A percentile compares a stretch with the other conserved stretches of the same genome.
Conservation (phyloP, 2,888 invertebrate species). For the Himalopsyche anomala region DNA sequence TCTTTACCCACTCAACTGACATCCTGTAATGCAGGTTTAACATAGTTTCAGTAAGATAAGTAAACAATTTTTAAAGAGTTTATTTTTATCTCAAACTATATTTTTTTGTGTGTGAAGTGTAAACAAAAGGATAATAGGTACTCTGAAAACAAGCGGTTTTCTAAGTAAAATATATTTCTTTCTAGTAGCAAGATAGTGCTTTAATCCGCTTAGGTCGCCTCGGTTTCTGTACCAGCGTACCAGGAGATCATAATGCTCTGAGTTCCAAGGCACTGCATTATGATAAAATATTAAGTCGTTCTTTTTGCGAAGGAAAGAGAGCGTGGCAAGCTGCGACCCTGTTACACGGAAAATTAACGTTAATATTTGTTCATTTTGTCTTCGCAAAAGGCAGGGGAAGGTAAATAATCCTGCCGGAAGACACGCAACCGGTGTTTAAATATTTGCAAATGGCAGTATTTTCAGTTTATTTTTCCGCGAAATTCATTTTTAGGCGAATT, state of each 20-base stretch:
- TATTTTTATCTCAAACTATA: background rate
- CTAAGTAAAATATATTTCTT: conserved; percentile 2
- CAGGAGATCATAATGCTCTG: background rate
- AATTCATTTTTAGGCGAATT: background rate
- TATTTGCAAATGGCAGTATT: conserved; percentile 5
- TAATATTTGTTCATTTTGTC: conserved; percentile 40
- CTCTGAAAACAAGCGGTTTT: background rate
- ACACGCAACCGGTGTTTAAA: conserved; percentile 39
- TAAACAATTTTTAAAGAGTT: background rate
- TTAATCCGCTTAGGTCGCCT: conserved; percentile 24
- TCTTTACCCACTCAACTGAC: too few relatives aligned
- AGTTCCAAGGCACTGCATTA: conserved; percentile 14
- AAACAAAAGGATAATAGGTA: conserved; percentile 7
- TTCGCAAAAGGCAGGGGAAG: conserved; percentile 28
- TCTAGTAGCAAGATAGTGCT: background rate
- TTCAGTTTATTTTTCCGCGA: background rate
- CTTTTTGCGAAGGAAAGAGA: background rate
- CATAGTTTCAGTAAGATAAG: background rate
- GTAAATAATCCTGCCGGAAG: conserved; percentile 31
- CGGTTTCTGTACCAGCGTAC: background rate
- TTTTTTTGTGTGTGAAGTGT: background rate
- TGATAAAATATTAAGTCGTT: conserved; percentile 38
- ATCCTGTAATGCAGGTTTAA: too few relatives aligned
- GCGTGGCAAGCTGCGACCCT: conserved; percentile 41
- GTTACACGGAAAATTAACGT: conserved; percentile 42